Percentiles rank a stretch among this genome's conserved stretches.
phyloP scores from a whole-genome alignment of 2,888 invertebrate genomes.

The Zhengitettix transpicula region DNA sequence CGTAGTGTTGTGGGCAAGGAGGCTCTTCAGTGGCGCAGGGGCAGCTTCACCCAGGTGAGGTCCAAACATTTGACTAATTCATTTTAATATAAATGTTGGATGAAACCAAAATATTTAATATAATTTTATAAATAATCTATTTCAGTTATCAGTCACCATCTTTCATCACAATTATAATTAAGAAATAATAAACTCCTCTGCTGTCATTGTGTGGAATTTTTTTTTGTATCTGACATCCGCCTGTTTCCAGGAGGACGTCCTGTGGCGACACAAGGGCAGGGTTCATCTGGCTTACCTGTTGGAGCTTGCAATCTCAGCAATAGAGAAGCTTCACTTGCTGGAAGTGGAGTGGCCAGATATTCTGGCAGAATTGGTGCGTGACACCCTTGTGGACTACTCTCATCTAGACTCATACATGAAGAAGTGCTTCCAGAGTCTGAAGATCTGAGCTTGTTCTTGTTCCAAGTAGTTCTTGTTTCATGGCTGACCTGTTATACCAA shows the following conservation, averaged over 20 bases:
- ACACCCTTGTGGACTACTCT: conserved; percentile 63
- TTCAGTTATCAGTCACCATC: too few relatives aligned
- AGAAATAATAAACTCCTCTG: too few relatives aligned
- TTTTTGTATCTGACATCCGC: conserved; percentile 1
- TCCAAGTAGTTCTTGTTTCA: not conserved
- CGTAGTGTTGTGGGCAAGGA: conserved; percentile 73
- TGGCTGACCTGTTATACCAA: too few relatives aligned
- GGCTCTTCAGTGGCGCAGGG: conserved; percentile 63
- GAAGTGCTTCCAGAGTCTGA: conserved; percentile 24
- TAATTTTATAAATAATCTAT: too few relatives aligned
- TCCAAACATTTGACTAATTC: not conserved
- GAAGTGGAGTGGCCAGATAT: conserved; percentile 64
- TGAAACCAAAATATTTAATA: too few relatives aligned
- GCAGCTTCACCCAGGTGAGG: conserved; percentile 33
- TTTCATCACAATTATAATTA: too few relatives aligned
- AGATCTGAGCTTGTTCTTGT: too few relatives aligned
- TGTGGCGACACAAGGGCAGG: conserved; percentile 57
- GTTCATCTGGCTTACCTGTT: conserved; percentile 51
- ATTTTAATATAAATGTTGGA: not conserved
- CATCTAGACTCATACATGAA: conserved; percentile 67
- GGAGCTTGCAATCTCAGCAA: conserved; percentile 56
- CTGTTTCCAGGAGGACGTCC: conserved; percentile 48
- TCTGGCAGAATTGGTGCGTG: conserved; percentile 57
- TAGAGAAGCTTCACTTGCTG: conserved; percentile 55
- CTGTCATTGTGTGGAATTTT: not conserved